These are phyloP conservation scores for Xylophagus ater DNA, from an alignment of 2,888 invertebrate species.

Conservation along the genomic window DNA sequence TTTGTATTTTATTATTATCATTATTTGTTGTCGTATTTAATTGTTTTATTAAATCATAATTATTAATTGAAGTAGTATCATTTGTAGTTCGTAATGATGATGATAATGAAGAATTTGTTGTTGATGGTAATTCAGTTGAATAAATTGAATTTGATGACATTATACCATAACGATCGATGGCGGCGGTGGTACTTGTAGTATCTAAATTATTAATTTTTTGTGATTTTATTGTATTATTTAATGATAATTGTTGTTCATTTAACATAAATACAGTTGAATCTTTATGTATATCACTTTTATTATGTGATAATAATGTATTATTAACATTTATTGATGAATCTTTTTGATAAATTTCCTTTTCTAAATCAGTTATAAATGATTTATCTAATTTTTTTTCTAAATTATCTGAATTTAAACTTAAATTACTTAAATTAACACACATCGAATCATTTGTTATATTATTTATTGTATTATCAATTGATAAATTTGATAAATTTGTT, in stretches of 20 bases:
- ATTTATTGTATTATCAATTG: constrained; percentile 5
- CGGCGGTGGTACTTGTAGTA: too few species aligned
- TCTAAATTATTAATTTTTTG: too few species aligned
- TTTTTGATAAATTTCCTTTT: constrained; percentile 45
- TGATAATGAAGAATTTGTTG: constrained; percentile 6
- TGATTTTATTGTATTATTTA: constrained; percentile 9
- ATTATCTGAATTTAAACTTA: constrained; percentile 25
- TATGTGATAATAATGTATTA: too few species aligned
- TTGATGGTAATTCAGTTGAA: neutral
- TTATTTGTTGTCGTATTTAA: constrained; percentile 3
- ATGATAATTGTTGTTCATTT: constrained; percentile 15
- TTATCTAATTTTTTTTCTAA: constrained; percentile 43
- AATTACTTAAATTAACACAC: constrained; percentile 28
- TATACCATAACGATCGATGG: too few species aligned
- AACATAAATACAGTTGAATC: too few species aligned
- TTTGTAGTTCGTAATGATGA: too few species aligned
- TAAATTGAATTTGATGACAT: too few species aligned
- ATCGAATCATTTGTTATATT: constrained; percentile 23
- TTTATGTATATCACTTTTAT: constrained; percentile 31
- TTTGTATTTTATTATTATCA: constrained; percentile 24
- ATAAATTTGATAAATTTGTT: constrained; percentile 1
- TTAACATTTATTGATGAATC: constrained; percentile 32
- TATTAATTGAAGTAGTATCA: neutral
- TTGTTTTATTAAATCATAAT: neutral
- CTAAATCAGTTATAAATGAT: constrained; percentile 52